A percentile compares a stretch with the other conserved stretches of the same genome.
Conservation (phyloP, 2,797 vertebrate genomes). For the Lycodopsis pacificus region DNA sequence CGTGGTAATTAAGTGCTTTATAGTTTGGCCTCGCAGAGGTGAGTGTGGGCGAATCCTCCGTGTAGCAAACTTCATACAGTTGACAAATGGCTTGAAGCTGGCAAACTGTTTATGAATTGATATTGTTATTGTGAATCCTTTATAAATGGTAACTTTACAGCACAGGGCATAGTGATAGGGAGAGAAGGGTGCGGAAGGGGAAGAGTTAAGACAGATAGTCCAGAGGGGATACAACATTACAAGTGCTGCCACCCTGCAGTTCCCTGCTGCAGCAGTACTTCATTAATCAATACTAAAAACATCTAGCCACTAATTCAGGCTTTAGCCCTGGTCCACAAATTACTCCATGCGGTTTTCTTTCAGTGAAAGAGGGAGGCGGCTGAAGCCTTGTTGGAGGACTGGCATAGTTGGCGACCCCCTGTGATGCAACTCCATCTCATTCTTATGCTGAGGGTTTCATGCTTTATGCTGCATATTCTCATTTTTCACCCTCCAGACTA, state of each 20-base stretch:
- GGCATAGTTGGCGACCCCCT: slow-evolving; percentile 39
- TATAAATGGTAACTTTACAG: slow-evolving; percentile 46
- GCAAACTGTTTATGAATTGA: slow-evolving; percentile 50
- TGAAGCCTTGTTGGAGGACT: slow-evolving; percentile 28
- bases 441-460: slow-evolving; percentile 38
- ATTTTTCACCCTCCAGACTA: slow-evolving; percentile 63
- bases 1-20: slow-evolving; percentile 52
- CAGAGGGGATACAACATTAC: slow-evolving; percentile 56
- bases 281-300: slow-evolving; percentile 69
- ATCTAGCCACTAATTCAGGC: slow-evolving; percentile 49
- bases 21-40: slow-evolving; percentile 42
- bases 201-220: slow-evolving; percentile 41
- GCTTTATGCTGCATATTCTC: slow-evolving; percentile 59
- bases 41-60: slow-evolving; percentile 36
- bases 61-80: slow-evolving; percentile 31
- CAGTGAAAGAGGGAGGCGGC: slow-evolving; percentile 12
- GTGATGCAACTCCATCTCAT: slow-evolving; percentile 39
- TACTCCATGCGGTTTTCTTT: slow-evolving; percentile 34
- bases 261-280: slow-evolving; percentile 42
- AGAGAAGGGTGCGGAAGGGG: slow-evolving; percentile 12
- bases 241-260: slow-evolving; percentile 44
- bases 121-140: slow-evolving; percentile 52
- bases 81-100: slow-evolving; percentile 37
- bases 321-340: slow-evolving; percentile 45
- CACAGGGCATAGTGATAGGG: slow-evolving; percentile 15